Conservation (phyloP, 2,113 vertebrate genomes). For the Pholis gunnellus region DNA sequence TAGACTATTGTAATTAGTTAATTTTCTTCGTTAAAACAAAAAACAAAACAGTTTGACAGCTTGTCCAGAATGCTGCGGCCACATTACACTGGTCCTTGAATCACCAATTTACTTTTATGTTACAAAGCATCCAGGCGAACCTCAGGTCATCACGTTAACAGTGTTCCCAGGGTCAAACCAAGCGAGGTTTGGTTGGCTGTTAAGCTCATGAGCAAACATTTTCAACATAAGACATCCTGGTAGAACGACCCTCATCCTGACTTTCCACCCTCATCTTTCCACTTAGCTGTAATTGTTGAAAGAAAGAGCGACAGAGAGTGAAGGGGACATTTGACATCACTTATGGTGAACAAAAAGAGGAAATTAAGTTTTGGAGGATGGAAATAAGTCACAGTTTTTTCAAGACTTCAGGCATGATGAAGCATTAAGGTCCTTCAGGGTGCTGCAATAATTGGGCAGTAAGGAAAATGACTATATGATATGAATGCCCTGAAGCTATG, state of each 20-base stretch:
- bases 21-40: no score
- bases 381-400: not conserved
- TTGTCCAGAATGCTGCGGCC: no score
- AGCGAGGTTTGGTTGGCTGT: not conserved
- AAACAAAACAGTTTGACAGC: not conserved
- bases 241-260: not conserved
- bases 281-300: not conserved
- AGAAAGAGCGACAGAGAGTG: not conserved
- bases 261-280: not conserved
- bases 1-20: not conserved
- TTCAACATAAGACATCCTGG: not conserved
- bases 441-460: not conserved
- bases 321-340: conserved; percentile 4
- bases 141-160: no score
- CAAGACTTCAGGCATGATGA: not conserved
- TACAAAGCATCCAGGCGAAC: no score
- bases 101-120: no score
- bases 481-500: not conserved
- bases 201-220: not conserved
- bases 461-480: not conserved
- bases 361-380: conserved; percentile 4
- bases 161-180: no score
- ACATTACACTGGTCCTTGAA: no score
- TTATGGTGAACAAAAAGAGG: not conserved
- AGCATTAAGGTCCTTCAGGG: not conserved